Percentiles rank a stretch among this genome's conserved stretches.
phyloP scores from a whole-genome alignment of 2,888 invertebrate genomes.

The Mesorhabditis spiculigera region DNA sequence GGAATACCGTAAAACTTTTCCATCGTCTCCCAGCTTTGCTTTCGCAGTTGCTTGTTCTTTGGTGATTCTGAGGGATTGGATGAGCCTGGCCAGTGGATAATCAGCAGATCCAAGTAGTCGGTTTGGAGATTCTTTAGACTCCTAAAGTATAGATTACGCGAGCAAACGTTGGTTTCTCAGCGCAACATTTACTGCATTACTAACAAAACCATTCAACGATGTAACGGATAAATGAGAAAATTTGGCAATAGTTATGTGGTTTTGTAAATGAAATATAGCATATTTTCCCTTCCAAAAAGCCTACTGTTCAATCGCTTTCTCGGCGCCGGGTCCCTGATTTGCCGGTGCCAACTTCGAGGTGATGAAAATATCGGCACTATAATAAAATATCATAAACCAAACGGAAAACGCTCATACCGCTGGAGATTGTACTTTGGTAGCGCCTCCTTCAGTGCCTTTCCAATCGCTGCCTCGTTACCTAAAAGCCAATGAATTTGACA shows the following conservation, averaged over 20 bases:
- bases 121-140: slow-evolving; percentile 70
- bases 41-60: slow-evolving; percentile 67
- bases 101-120: slow-evolving; percentile 74
- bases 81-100: slow-evolving; percentile 79
- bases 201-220: too few relatives aligned
- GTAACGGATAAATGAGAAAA: too few relatives aligned
- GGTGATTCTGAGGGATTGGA: slow-evolving; percentile 65
- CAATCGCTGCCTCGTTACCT: slow-evolving; percentile 38
- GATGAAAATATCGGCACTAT: slow-evolving; percentile 48
- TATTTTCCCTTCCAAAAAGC: neutral
- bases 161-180: too few relatives aligned
- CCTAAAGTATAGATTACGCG: slow-evolving; percentile 27
- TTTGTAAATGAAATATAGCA: too few relatives aligned
- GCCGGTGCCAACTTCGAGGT: slow-evolving; percentile 50
- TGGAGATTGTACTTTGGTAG: slow-evolving; percentile 37
- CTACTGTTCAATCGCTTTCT: slow-evolving; percentile 22
- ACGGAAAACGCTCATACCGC: slow-evolving; percentile 19
- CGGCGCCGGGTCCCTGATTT: slow-evolving; percentile 39
- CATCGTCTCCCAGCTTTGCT: slow-evolving; percentile 71
- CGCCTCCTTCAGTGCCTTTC: slow-evolving; percentile 24
- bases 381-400: slow-evolving; percentile 12
- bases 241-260: too few relatives aligned
- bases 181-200: too few relatives aligned
- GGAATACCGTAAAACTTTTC: slow-evolving; percentile 67
- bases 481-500: slow-evolving; percentile 8